Base-by-base conservation (phyloP, 2,113 vertebrate genomes). In the Tyto alba region DNA sequence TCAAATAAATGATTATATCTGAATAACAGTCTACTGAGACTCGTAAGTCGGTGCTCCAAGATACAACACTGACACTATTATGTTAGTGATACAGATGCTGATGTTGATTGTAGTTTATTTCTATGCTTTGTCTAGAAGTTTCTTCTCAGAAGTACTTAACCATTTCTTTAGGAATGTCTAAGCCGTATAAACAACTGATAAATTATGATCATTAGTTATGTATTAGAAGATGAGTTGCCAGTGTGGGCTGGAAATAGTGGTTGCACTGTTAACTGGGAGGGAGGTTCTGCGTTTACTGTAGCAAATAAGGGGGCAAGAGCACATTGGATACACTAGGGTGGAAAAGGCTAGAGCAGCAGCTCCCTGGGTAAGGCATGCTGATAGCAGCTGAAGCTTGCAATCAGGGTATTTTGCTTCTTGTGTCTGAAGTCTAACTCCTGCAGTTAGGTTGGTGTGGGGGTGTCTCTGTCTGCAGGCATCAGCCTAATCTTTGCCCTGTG, bases 11-110 rank as follows among this genome's bases (percentile, higher is more conserved):
- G 71, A 72, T 52, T 91, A 3, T 75, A 48, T 89, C 62, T 81
- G 55, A 89, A 71, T 88, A 90, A n/a, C 90, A 57, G 45, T 93
- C 72, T 93, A 67, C 36, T 23, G 82, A 94, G 76, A 92, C n/a
- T 52, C 32, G 7, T 48, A 59, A 7, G 11, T 66, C 95, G 77
- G 66, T 96, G 36, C 95, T 95, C 19, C 89, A 30, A 87, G 85
- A 85, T 91, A 55, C 53, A 88, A 7, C 53, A 40, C 63, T 73
- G 82, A 47, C 45, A 55, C 10, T 76, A 22, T 68, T 72, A 68
- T 21, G 12, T 55, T 95, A 92, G 56, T 84, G 68, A 73, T 90
- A 74, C 11, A 21, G 57, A 74, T 16, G 34, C 7, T 88, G 41
- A 59, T 79, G 29, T 38, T 16, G 40, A 80, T 55, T 85, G 16